These are phyloP conservation scores for Melanotaenia parkinsoni DNA, from an alignment of 2,797 vertebrate species.

Conservation along the genomic window DNA sequence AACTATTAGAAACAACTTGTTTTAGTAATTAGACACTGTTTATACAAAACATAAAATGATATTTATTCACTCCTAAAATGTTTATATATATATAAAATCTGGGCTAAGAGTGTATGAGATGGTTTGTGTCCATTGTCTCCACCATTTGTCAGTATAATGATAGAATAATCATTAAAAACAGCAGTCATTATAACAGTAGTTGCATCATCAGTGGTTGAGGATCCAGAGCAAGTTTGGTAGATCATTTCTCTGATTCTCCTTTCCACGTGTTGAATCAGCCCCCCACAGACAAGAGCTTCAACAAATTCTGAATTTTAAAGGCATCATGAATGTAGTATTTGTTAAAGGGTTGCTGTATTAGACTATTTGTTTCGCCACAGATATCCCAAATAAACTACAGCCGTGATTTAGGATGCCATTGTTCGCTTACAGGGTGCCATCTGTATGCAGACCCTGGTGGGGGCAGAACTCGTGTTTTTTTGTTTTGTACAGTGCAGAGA, in stretches of 20 bases:
- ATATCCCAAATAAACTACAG: background rate
- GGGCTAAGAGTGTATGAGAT: too few relatives aligned
- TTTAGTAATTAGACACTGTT: too few relatives aligned
- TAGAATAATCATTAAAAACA: background rate
- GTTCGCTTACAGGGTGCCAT: slow-evolving; percentile 11
- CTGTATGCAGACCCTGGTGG: slow-evolving; percentile 27
- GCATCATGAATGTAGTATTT: background rate
- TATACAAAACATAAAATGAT: too few relatives aligned
- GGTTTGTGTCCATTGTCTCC: background rate
- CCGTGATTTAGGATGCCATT: slow-evolving; percentile 10
- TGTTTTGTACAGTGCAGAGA: slow-evolving; percentile 24
- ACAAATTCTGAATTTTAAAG: background rate
- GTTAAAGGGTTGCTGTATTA: background rate
- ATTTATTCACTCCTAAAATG: too few relatives aligned
- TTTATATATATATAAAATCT: too few relatives aligned
- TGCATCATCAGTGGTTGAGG: background rate
- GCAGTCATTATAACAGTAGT: background rate
- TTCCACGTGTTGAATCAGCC: background rate
- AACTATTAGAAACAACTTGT: too few relatives aligned
- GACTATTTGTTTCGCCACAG: background rate
- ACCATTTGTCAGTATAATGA: background rate
- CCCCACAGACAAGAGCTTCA: background rate
- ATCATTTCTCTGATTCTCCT: background rate
- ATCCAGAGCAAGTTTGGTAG: background rate
- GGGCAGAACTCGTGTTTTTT: slow-evolving; percentile 15